These are phyloP conservation scores for Simalia tracyae DNA, from an alignment of 2,797 vertebrate genomes.

Conservation along the genomic window DNA sequence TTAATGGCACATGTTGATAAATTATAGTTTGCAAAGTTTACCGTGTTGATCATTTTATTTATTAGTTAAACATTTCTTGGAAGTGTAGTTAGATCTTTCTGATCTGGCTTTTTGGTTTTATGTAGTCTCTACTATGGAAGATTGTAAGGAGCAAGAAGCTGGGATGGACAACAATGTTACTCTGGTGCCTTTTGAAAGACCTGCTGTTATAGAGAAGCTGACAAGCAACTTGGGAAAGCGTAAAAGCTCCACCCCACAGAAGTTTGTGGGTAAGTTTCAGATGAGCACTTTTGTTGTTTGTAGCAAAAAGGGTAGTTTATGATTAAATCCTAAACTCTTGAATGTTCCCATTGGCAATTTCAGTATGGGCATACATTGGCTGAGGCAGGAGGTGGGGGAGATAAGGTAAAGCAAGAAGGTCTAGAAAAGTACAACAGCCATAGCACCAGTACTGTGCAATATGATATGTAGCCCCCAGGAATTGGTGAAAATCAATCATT, in stretches of 20 bases:
- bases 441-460: neutral
- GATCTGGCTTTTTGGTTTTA: constrained; percentile 73
- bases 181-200: constrained; percentile 89
- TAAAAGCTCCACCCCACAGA: constrained; percentile 98
- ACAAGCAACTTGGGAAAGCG: constrained; percentile 94
- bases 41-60: constrained; percentile 37
- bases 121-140: constrained; percentile 85
- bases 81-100: constrained; percentile 67
- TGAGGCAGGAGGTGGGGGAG: neutral
- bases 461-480: neutral
- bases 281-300: constrained; percentile 61
- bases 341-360: neutral
- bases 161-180: constrained; percentile 84
- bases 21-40: constrained; percentile 25
- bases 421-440: neutral
- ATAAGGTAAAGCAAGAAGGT: neutral
- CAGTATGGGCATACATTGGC: neutral
- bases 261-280: constrained; percentile 92
- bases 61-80: constrained; percentile 32
- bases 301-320: constrained; percentile 18
- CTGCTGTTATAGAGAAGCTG: constrained; percentile 95
- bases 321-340: constrained; percentile 13
- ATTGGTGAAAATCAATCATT: neutral
- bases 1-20: neutral
- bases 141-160: constrained; percentile 86